Evolutionary conservation across 2,888 invertebrate species (phyloP).

Genomic region (Psococerastis gibbosa): DNA sequence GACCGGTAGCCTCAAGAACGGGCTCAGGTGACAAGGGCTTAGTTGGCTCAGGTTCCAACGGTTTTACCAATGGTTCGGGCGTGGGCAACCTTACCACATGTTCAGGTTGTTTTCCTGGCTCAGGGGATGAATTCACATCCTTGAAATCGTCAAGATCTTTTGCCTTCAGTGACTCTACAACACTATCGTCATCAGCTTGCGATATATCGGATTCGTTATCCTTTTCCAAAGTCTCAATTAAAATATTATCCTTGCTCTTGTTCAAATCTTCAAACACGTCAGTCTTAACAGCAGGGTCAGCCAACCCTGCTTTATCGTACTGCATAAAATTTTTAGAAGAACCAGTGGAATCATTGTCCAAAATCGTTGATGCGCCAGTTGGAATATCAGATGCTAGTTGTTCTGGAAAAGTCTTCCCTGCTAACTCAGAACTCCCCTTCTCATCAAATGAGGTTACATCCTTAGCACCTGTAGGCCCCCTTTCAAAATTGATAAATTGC

Average conservation of each 20-base stretch:
- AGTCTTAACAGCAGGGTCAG: background rate
- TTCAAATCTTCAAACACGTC: slow-evolving; percentile 6
- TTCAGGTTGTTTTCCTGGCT: slow-evolving; percentile 14
- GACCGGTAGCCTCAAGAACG: background rate
- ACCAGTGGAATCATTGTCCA: background rate
- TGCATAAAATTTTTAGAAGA: slow-evolving; percentile 7
- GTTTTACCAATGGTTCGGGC: background rate
- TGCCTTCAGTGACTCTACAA: background rate
- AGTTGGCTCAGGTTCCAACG: slow-evolving; percentile 10
- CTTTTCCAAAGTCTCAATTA: background rate
- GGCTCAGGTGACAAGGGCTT: background rate
- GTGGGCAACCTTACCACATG: too few species aligned
- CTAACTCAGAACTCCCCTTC: background rate
- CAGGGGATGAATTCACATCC: slow-evolving; percentile 13
- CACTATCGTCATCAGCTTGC: background rate
- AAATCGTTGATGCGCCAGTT: background rate
- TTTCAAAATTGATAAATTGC: background rate
- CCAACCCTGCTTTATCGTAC: background rate
- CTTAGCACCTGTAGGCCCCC: background rate
- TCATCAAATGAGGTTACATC: background rate
- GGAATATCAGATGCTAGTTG: background rate
- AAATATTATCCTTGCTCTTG: background rate
- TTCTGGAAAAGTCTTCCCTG: background rate
- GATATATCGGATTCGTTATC: background rate
- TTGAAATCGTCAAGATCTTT: slow-evolving; percentile 1